Evolutionary conservation across 2,797 vertebrate genomes (phyloP), one percentile per base, ranked within the genome.

Genomic region (Liparis tanakae): DNA sequence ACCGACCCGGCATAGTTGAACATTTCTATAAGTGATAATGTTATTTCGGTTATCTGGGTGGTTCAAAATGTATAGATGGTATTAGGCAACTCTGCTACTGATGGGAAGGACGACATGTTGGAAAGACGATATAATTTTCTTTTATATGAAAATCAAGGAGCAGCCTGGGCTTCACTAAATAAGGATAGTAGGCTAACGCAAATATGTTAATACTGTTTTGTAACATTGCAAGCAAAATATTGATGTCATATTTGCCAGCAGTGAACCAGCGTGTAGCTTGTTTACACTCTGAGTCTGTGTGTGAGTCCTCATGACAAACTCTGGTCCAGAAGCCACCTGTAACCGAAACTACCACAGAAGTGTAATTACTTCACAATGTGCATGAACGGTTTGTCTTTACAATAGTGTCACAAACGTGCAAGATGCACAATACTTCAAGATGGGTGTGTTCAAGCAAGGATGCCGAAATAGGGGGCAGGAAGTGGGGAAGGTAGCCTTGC

Each of bases 1-100:
- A 81, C 78, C 74, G 79, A 72, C 54, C 50, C 0, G n/a, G 70
- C 69, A 74, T 25, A 62, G 67, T 79, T 78, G 67, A 66, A 25
- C 64, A 30, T 81, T 62, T 74, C 66, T 56, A 66, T 60, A 25
- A 30, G 56, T 10, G 17, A 61, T 53, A 61, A 80, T 44, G 55
- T 30, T 65, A 64, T 78, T 64, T 75, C 61, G 36, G 30, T 70
- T 51, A 57, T 69, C 10, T 61, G 57, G 13, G 10, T 70, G 62
- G 56, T 56, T 20, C 18, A 37, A 63, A 41, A 59, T 44, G 13
- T 10, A 58, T 22, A 43, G n/a, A 74, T 67, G 20, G 8, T 25
- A 54, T 57, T 43, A 25, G 37, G 67, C 36, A 18, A 33, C n/a
- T 37, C 39, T 18, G 34, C 18, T 13, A 4, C 33, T 46, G 46